Percentiles rank a stretch among this genome's conserved stretches.
Conservation (phyloP, 2,888 invertebrate genomes). For the Oxycera nigricornis region DNA sequence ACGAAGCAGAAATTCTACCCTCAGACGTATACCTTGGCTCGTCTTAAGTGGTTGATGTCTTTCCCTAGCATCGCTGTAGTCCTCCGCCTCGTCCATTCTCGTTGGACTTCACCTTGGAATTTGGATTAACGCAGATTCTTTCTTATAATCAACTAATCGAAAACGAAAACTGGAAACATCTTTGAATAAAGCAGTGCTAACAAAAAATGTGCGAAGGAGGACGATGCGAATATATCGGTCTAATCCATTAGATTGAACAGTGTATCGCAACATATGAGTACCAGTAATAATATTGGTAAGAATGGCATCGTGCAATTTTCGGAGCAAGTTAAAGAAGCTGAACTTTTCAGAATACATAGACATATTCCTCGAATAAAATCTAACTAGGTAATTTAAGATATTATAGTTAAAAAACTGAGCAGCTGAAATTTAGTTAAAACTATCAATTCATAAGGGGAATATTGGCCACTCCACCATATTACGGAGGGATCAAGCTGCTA, state of each 20-base stretch:
- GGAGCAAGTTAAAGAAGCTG: no score
- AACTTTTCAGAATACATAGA: no score
- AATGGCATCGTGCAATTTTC: no score
- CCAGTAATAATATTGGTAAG: no score
- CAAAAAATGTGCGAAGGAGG: background rate
- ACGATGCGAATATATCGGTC: background rate
- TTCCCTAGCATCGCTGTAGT: background rate
- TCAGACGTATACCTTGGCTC: background rate
- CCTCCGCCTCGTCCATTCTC: background rate
- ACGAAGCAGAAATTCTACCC: no score
- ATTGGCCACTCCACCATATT: no score
- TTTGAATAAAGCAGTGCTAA: background rate
- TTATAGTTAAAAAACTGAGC: no score
- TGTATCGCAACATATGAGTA: background rate
- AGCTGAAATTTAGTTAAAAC: no score
- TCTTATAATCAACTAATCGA: background rate
- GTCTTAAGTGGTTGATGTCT: background rate
- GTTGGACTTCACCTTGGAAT: background rate
- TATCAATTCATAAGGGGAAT: no score
- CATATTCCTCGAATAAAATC: no score
- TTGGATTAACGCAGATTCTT: constrained; percentile 7
- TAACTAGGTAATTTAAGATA: no score
- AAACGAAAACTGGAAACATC: background rate
- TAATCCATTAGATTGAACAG: background rate
- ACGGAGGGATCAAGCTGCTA: no score